Percentiles rank a stretch among this genome's conserved stretches.
phyloP scores from a whole-genome alignment of 2,888 invertebrate genomes.

The Adelphocoris suturalis region DNA sequence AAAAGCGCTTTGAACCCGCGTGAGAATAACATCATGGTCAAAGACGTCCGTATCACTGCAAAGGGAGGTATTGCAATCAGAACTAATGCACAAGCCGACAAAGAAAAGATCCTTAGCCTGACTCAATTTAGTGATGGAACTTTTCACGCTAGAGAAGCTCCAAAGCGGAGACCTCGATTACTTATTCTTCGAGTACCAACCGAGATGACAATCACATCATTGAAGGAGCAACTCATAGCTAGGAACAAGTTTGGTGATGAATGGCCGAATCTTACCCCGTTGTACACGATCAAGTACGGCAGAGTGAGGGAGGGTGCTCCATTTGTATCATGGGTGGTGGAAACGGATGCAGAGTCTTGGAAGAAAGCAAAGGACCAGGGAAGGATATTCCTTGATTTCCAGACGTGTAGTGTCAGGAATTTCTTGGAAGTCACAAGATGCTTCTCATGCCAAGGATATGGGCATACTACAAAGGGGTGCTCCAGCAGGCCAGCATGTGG shows the following conservation, averaged over 20 bases:
- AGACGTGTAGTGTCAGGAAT: too few species aligned
- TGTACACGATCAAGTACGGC: not conserved
- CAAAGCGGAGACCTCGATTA: not conserved
- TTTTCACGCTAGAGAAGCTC: not conserved
- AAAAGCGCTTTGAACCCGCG: not conserved
- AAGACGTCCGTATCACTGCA: not conserved
- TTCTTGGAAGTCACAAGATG: too few species aligned
- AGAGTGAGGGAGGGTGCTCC: not conserved
- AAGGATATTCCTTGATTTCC: too few species aligned
- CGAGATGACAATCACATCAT: not conserved
- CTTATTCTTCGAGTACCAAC: not conserved
- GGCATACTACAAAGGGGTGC: too few species aligned
- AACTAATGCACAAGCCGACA: not conserved
- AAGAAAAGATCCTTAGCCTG: not conserved
- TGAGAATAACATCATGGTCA: not conserved
- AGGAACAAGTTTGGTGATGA: too few species aligned
- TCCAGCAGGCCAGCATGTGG: too few species aligned
- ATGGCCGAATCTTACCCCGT: too few species aligned
- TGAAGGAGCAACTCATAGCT: too few species aligned
- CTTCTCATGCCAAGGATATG: too few species aligned
- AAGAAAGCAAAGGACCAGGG: too few species aligned
- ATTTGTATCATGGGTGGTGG: not conserved
- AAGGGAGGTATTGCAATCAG: not conserved
- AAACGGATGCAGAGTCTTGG: too few species aligned
- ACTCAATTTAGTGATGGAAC: not conserved